Conservation (phyloP, 2,888 invertebrate species). For the Dione juno region DNA sequence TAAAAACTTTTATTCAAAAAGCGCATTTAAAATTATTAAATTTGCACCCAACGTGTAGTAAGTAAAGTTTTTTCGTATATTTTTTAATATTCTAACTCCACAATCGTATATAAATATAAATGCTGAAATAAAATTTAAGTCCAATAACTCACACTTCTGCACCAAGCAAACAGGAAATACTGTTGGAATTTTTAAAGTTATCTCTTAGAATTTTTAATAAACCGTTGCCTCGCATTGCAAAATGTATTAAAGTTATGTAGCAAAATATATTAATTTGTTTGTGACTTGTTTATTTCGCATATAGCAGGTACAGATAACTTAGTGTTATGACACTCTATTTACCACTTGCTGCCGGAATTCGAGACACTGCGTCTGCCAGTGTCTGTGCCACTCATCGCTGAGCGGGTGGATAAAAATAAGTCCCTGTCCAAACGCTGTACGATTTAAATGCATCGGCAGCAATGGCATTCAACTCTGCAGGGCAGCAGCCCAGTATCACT, state of each 20-base stretch:
- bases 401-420: too few relatives aligned
- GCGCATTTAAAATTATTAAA: too few relatives aligned
- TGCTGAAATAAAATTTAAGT: background rate
- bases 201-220: slow-evolving; percentile 17
- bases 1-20: too few relatives aligned
- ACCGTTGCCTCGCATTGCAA: background rate
- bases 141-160: background rate
- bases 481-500: too few relatives aligned
- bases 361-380: too few relatives aligned
- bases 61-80: background rate
- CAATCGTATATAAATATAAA: background rate
- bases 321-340: too few relatives aligned
- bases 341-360: too few relatives aligned
- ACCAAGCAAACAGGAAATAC: slow-evolving; percentile 10
- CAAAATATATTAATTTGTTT: slow-evolving; percentile 1
- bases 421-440: too few relatives aligned
- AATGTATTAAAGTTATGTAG: slow-evolving; percentile 8
- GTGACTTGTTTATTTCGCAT: background rate
- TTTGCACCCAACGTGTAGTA: too few relatives aligned
- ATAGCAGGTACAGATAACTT: background rate
- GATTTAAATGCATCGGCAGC: too few relatives aligned
- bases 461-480: too few relatives aligned
- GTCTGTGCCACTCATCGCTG: too few relatives aligned
- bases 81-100: background rate
- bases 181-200: slow-evolving; percentile 15